phyloP scores from a whole-genome alignment of 2,113 vertebrate species.

The Tricholaema leucomelas region DNA sequence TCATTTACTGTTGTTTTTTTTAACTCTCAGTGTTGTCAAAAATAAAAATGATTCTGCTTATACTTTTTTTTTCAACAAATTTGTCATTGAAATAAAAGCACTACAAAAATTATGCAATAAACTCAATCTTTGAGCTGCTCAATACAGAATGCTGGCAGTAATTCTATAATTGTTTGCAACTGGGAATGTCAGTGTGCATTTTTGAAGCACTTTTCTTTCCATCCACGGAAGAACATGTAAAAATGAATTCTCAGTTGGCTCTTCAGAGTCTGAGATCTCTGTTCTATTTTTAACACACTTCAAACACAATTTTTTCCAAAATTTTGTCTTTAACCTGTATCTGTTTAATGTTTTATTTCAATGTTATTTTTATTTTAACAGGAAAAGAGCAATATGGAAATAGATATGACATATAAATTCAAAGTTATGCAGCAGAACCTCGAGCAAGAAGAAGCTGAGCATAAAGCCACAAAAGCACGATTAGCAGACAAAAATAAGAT shows the following conservation, averaged over 20 bases:
- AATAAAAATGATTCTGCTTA: not conserved
- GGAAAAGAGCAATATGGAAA: slow-evolving; percentile 98
- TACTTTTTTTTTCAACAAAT: not conserved
- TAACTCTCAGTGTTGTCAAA: not conserved
- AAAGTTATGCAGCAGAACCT: slow-evolving; percentile 95
- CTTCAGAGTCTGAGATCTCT: not conserved
- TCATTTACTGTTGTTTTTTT: not conserved
- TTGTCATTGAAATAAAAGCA: not conserved
- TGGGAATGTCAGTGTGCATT: not conserved
- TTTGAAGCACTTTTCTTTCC: not conserved
- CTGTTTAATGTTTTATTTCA: not conserved
- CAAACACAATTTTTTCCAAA: not conserved
- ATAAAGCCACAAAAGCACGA: slow-evolving; percentile 92
- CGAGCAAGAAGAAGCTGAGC: slow-evolving; percentile 93
- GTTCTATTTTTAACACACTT: not conserved
- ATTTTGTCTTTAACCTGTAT: not conserved
- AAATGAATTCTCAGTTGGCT: not conserved
- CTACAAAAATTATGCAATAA: not conserved
- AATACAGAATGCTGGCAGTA: not conserved
- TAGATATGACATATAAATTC: slow-evolving; percentile 96
- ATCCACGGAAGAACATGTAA: not conserved
- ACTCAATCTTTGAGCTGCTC: not conserved
- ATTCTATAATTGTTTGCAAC: not conserved
- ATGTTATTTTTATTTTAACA: slow-evolving; percentile 53
- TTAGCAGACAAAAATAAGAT: slow-evolving; percentile 98